Evolutionary conservation across 2,888 invertebrate species (phyloP).

Genomic region (Venustoraphidia nigricollis): DNA sequence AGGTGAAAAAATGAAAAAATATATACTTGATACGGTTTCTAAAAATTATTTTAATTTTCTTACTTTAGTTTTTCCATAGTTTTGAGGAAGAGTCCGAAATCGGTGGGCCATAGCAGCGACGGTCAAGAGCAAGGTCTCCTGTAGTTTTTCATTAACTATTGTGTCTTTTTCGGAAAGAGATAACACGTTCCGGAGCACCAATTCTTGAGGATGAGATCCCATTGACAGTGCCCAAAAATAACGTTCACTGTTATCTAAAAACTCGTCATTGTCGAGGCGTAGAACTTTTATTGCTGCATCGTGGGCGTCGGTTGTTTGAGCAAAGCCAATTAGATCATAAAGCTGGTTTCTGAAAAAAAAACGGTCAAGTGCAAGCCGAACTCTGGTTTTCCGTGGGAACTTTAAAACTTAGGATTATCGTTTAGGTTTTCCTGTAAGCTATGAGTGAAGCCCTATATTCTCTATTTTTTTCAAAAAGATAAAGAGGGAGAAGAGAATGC

Average conservation of each 20-base stretch:
- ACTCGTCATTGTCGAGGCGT: conserved; percentile 33
- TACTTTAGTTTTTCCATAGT: conserved; percentile 17
- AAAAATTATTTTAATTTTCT: not conserved
- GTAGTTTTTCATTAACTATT: conserved; percentile 38
- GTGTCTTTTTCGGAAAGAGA: conserved; percentile 30
- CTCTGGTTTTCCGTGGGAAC: too few species aligned
- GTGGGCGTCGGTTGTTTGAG: conserved; percentile 51
- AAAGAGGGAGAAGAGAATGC: too few species aligned
- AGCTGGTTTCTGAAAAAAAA: conserved; percentile 37
- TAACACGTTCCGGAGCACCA: conserved; percentile 33
- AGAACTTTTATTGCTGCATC: conserved; percentile 50
- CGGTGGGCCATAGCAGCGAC: conserved; percentile 43
- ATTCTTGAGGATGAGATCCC: conserved; percentile 44
- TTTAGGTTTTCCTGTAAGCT: too few species aligned
- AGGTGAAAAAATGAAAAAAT: not conserved
- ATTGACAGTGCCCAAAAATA: conserved; percentile 61
- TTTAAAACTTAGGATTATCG: too few species aligned
- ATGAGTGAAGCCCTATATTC: too few species aligned
- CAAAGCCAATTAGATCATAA: conserved; percentile 52
- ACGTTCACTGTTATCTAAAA: conserved; percentile 41
- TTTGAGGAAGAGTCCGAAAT: conserved; percentile 20
- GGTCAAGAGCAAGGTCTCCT: conserved; percentile 50
- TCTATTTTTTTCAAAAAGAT: too few species aligned
- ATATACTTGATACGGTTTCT: not conserved
- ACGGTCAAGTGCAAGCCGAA: too few species aligned